Base-by-base conservation (phyloP, 2,797 vertebrate species). In the Triplophysa yarkandensis region DNA sequence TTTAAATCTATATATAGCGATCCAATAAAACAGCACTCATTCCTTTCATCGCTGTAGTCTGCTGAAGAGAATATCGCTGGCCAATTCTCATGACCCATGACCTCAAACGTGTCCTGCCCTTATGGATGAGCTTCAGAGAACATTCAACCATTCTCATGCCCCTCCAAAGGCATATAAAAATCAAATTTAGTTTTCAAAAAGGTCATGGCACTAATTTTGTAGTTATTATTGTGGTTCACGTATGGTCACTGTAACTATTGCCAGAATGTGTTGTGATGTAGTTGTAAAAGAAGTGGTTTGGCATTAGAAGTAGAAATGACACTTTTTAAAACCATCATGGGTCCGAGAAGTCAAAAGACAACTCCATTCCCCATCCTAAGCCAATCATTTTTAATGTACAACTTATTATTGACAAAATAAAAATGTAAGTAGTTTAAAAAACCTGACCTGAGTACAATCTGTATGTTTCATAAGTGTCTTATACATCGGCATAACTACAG, bases 11-110 rank as follows among this genome's bases (percentile, higher is more conserved):
- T 81, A 83, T 85, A 84, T 83, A 85, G 80, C 67, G 32, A n/a
- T 46, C 48, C 62, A 77, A 69, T 66, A 68, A 71, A 71, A 30
- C 74, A 61, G 46, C 34, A 62, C 73, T 76, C 27, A 77, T 82
- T 82, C 68, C 69, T 78, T 66, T 72, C 82, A 68, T 54, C 72
- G 34, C 23, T 81, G 19, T 44, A 58, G 27, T 68, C 39, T 69
- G 54, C 81, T 82, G 78, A 50, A 58, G 50, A 81, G 48, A 76
- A 66, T 13, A 63, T 25, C 27, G 54, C 67, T 19, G 76, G 64
- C 41, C 74, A 82, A 81, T 90, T 90, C 84, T 83, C 76, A 77
- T 83, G 85, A 85, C 85, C 86, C 58, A 83, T 82, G 84, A 87
- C 82, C 89, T 66, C 48, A 32, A 44, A 74, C 52, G 79, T 82